Evolutionary conservation across 2,888 invertebrate species (phyloP).

Genomic region (Mesorhabditis spiculigera): DNA sequence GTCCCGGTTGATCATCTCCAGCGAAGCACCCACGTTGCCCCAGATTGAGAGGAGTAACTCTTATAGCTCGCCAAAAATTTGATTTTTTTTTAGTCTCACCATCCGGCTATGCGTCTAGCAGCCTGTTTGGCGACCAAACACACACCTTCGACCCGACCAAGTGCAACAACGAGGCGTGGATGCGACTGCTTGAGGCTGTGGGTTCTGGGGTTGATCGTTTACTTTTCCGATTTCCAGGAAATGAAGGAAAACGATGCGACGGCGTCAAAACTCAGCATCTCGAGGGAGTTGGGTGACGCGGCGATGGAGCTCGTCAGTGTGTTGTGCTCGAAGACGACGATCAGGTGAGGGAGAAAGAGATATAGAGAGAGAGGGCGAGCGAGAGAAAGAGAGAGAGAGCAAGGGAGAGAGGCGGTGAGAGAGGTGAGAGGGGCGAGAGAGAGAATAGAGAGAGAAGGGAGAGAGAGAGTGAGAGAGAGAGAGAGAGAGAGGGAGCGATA

Average conservation of each 20-base stretch:
- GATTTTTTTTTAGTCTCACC: neutral
- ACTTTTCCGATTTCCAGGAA: neutral
- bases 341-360: neutral
- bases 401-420: too few relatives aligned
- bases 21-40: neutral
- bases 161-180: slow-evolving; percentile 4
- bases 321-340: neutral
- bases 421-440: too few relatives aligned
- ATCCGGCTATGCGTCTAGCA: neutral
- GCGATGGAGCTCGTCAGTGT: neutral
- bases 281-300: neutral
- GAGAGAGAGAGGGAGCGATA: too few relatives aligned
- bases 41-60: neutral
- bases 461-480: too few relatives aligned
- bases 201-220: neutral
- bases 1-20: neutral
- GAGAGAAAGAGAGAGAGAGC: too few relatives aligned
- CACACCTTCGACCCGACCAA: slow-evolving; percentile 4
- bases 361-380: too few relatives aligned
- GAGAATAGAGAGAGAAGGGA: too few relatives aligned
- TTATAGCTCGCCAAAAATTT: neutral
- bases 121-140: neutral
- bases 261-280: neutral
- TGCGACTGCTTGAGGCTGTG: neutral
- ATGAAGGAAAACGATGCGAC: neutral